Evolutionary conservation across 2,888 invertebrate genomes (phyloP), one percentile per base, ranked within the genome.

Genomic region (Xestia xanthographa): DNA sequence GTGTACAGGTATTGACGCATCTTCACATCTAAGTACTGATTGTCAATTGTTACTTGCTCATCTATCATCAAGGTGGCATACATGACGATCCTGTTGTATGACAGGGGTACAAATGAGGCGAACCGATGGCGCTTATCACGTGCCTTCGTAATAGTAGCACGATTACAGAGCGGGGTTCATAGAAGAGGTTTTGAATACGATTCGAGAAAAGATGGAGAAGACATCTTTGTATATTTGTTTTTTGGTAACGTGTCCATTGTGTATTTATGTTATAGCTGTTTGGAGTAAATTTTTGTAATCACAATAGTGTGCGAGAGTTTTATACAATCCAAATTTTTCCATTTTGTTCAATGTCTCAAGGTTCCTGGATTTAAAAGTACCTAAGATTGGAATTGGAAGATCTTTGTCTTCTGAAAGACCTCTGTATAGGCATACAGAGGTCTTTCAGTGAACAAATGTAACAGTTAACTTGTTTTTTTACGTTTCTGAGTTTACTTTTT

Each of bases 81-180:
- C 82, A 82, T 63, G 80, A 68, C 56, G 29, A 70, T 65, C 72
- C 71, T 56, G 67, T n/a, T 20, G 41, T n/a, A 74, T 74, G 85
- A 45, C 69, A 34, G 62, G 85, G 53, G 63, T 85, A 67, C 67
- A 75, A 87, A 86, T 86, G 83, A 83, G 81, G 12, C 50, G 8
- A 48, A 72, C 68, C 65, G 38, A 76, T 75, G 87, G 87, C 85
- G 83, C 85, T 73, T 85, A 81, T 74, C 85, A 77, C 79, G 65
- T 76, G 68, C 74, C 81, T 75, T 78, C 67, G 80, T 86, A 86
- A 86, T 86, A 80, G 87, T 74, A 68, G 74, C 72, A 79, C 80
- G 81, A 86, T 86, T 80, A 82, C 70, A 82, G 72, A 65, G 75
- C 84, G 73, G 81, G 65, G 14, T 73, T 63, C 70, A 79, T 71